A percentile compares a stretch with the other conserved stretches of the same genome.
Evolutionary conservation across 1,140 invertebrate genomes (phyloP).

Genomic region (Tribolium madens): DNA sequence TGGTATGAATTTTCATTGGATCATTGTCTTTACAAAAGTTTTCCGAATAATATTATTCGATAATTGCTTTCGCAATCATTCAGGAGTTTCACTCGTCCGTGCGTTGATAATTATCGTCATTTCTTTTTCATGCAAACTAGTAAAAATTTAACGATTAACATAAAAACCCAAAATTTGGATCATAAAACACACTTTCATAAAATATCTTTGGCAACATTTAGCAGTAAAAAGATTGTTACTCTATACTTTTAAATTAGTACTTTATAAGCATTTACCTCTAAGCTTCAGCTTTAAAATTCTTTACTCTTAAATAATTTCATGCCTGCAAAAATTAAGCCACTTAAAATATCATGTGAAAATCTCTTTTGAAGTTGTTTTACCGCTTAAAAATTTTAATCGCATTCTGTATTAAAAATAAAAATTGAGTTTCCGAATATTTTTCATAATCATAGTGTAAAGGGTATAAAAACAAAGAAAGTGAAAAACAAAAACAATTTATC

Average conservation of each 20-base stretch:
- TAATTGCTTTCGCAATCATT: not conserved
- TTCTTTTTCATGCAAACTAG: slow-evolving; percentile 5
- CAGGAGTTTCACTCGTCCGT: not conserved
- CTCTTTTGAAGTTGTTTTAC: not conserved
- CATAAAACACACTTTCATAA: no score
- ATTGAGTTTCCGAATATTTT: not conserved
- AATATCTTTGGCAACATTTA: not conserved
- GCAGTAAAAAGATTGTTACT: not conserved
- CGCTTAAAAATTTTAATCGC: not conserved
- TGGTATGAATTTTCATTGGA: slow-evolving; percentile 26
- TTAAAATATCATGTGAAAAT: not conserved
- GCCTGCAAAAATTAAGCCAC: not conserved
- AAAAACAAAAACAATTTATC: no score
- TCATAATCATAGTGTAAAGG: not conserved
- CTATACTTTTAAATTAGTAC: not conserved
- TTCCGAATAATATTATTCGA: not conserved
- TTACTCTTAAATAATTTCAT: not conserved
- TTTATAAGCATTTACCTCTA: not conserved
- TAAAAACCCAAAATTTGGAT: not conserved
- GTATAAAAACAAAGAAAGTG: no score
- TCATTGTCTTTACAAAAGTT: slow-evolving; percentile 20
- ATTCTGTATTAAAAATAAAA: not conserved
- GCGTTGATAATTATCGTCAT: not conserved
- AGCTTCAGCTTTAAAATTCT: not conserved
- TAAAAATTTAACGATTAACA: slow-evolving; percentile 15